A percentile compares a stretch with the other conserved stretches of the same genome.
These are phyloP conservation scores for Allobates femoralis DNA, from an alignment of 2,797 vertebrate species.

Conservation along the genomic window DNA sequence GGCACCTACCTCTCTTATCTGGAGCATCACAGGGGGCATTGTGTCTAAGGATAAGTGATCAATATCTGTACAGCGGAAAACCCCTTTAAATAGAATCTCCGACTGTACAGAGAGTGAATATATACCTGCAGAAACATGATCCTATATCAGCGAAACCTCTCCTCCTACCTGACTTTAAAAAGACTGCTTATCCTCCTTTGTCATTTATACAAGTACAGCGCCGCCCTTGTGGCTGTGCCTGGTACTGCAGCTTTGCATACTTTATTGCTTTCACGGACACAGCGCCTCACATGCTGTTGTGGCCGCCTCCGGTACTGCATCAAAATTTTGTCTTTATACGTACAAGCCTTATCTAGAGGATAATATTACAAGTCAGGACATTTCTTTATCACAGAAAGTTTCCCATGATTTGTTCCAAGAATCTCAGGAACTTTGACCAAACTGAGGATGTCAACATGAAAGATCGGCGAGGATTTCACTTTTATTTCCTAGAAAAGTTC, in stretches of 20 bases:
- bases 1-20: too few relatives aligned
- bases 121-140: too few relatives aligned
- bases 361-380: not conserved
- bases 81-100: too few relatives aligned
- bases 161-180: too few relatives aligned
- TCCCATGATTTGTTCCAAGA: constrained; percentile 5
- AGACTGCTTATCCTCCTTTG: not conserved
- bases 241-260: not conserved
- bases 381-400: not conserved
- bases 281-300: too few relatives aligned
- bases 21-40: too few relatives aligned
- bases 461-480: not conserved
- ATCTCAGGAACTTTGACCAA: not conserved
- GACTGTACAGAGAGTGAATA: too few relatives aligned
- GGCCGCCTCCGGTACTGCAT: too few relatives aligned
- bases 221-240: not conserved
- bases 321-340: not conserved
- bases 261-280: too few relatives aligned
- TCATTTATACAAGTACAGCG: not conserved
- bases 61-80: too few relatives aligned
- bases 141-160: too few relatives aligned
- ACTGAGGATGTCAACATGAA: not conserved
- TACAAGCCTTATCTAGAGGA: not conserved
- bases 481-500: not conserved
- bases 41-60: too few relatives aligned